A percentile compares a stretch with the other conserved stretches of the same genome.
Evolutionary conservation across 2,888 invertebrate genomes (phyloP).

Genomic region (Achlya flavicornis): DNA sequence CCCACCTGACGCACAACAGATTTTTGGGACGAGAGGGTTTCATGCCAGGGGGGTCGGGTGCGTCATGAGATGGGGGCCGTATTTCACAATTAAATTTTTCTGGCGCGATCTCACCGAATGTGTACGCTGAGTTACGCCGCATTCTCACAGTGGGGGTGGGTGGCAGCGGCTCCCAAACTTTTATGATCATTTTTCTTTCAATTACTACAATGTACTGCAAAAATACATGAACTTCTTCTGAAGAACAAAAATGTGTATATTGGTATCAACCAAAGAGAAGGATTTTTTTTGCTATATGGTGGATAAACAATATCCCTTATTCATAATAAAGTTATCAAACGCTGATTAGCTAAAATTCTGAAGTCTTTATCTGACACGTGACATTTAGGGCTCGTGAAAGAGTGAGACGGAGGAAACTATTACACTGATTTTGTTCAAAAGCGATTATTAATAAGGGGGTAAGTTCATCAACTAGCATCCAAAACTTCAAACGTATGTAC

Average conservation of each 20-base stretch:
- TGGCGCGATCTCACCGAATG: conserved; percentile 72
- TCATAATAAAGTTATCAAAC: too few relatives aligned
- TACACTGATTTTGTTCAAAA: too few relatives aligned
- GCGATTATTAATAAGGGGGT: too few relatives aligned
- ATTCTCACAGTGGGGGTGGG: conserved; percentile 55
- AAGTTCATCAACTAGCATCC: too few relatives aligned
- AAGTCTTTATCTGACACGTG: too few relatives aligned
- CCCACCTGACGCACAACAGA: conserved; percentile 44
- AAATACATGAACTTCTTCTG: not conserved
- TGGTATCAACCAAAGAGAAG: too few relatives aligned
- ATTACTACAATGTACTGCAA: not conserved
- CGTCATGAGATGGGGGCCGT: conserved; percentile 51
- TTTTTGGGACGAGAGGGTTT: conserved; percentile 14
- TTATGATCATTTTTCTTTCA: conserved; percentile 9
- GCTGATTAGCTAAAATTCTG: too few relatives aligned
- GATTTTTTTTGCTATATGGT: not conserved
- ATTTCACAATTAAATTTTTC: conserved; percentile 82
- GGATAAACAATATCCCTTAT: too few relatives aligned
- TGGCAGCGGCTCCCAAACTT: conserved; percentile 53
- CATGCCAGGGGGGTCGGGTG: conserved; percentile 29
- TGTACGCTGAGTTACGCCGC: conserved; percentile 70
- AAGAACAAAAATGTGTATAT: not conserved
- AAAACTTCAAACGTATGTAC: too few relatives aligned
- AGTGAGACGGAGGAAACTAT: too few relatives aligned
- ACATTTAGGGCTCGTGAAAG: too few relatives aligned